Conservation (phyloP, 2,797 vertebrate species). For the Capromys pilorides region DNA sequence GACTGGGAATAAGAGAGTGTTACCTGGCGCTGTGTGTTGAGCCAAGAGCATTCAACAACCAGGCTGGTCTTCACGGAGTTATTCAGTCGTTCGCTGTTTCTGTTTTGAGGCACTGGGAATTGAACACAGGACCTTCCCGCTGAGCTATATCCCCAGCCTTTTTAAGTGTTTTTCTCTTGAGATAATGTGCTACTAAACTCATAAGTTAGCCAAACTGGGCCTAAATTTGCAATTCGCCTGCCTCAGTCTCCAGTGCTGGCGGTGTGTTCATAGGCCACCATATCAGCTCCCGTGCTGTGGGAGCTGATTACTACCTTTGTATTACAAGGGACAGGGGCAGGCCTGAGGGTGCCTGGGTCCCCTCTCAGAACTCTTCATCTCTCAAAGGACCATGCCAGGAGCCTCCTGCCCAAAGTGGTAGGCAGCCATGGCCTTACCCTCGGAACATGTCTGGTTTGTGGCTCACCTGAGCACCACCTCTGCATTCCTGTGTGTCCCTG, state of each 20-base stretch:
- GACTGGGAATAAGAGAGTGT: background rate
- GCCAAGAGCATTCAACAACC: background rate
- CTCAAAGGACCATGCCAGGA: background rate
- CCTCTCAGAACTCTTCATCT: background rate
- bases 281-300: background rate
- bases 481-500: background rate
- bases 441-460: background rate
- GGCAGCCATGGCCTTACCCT: background rate
- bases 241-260: background rate
- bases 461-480: background rate
- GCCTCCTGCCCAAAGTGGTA: background rate
- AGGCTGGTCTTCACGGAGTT: background rate
- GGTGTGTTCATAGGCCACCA: background rate
- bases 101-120: background rate
- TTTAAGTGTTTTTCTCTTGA: background rate
- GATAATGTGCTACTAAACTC: background rate
- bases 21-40: too few species aligned
- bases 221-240: background rate
- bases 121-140: background rate
- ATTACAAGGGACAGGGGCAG: background rate
- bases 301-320: background rate
- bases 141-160: background rate
- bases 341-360: background rate
- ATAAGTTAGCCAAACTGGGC: background rate
- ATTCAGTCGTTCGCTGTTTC: background rate